Evolutionary conservation across 2,888 invertebrate species (phyloP).

Genomic region (Blastobasis lacticolella): DNA sequence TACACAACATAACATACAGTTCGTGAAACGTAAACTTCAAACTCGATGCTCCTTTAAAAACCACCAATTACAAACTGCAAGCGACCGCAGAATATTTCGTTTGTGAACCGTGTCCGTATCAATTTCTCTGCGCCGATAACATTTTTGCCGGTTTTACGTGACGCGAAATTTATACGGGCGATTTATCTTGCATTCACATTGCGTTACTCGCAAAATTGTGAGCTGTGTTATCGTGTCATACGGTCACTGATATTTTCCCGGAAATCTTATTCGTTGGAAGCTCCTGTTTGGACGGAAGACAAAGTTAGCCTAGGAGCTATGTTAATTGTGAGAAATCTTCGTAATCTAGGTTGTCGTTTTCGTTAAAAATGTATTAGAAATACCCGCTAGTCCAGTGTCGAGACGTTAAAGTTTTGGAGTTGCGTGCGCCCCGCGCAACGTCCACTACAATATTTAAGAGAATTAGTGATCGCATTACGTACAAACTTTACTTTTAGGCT

Average conservation of each 20-base stretch:
- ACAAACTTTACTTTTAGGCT: not conserved
- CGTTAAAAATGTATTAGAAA: conserved; percentile 37
- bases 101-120: conserved; percentile 41
- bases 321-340: too few species aligned
- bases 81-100: conserved; percentile 39
- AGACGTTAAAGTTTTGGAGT: conserved; percentile 14
- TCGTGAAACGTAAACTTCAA: too few species aligned
- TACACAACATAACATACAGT: too few species aligned
- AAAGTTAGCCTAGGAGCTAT: too few species aligned
- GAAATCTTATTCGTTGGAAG: conserved; percentile 22
- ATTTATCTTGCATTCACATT: conserved; percentile 70
- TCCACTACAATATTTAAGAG: conserved; percentile 34
- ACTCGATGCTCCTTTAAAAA: too few species aligned
- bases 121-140: conserved; percentile 63
- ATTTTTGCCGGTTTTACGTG: conserved; percentile 68
- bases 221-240: conserved; percentile 57
- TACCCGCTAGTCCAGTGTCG: conserved; percentile 10
- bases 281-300: too few species aligned
- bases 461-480: conserved; percentile 26
- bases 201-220: conserved; percentile 59
- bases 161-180: conserved; percentile 67
- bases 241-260: conserved; percentile 38
- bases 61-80: conserved; percentile 28
- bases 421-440: conserved; percentile 27
- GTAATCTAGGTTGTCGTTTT: conserved; percentile 20